Evolutionary conservation across 2,797 vertebrate species (phyloP).

Genomic region (Sebastolobus alascanus): DNA sequence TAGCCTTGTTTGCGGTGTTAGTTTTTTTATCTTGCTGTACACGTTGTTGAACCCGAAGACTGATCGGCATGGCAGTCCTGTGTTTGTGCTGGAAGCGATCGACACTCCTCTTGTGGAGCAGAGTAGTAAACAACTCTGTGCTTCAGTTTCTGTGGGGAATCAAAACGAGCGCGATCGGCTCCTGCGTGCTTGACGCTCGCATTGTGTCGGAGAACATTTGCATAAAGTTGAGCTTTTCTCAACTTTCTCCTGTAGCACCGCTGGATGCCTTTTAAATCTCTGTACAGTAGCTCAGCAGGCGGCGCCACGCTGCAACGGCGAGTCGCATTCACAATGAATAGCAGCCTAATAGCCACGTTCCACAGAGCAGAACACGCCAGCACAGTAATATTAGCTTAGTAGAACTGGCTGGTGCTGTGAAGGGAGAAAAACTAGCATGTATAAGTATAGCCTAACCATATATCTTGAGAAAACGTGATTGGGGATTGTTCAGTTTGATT

Average conservation of each 20-base stretch:
- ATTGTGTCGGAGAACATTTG: not conserved
- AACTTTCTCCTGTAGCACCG: not conserved
- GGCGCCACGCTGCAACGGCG: not conserved
- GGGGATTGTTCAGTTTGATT: conserved; percentile 19
- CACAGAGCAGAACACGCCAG: not conserved
- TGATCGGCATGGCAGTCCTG: not conserved
- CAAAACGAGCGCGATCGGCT: not conserved
- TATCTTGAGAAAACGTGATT: not conserved
- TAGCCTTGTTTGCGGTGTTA: not conserved
- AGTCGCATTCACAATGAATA: not conserved
- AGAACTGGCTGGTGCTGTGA: not conserved
- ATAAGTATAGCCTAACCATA: conserved; percentile 4
- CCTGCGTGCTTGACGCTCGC: not conserved
- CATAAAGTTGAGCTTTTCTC: not conserved
- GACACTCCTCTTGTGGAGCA: too few relatives aligned
- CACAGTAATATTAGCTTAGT: not conserved
- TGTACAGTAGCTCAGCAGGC: not conserved
- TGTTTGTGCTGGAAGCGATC: not conserved
- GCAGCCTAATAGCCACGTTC: not conserved
- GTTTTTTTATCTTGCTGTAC: not conserved
- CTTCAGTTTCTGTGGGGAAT: not conserved
- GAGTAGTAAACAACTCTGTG: not conserved
- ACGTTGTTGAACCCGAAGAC: not conserved
- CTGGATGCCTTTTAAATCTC: not conserved
- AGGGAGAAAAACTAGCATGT: not conserved